phyloP scores from a whole-genome alignment of 2,113 vertebrate genomes.

The Numenius arquata region DNA sequence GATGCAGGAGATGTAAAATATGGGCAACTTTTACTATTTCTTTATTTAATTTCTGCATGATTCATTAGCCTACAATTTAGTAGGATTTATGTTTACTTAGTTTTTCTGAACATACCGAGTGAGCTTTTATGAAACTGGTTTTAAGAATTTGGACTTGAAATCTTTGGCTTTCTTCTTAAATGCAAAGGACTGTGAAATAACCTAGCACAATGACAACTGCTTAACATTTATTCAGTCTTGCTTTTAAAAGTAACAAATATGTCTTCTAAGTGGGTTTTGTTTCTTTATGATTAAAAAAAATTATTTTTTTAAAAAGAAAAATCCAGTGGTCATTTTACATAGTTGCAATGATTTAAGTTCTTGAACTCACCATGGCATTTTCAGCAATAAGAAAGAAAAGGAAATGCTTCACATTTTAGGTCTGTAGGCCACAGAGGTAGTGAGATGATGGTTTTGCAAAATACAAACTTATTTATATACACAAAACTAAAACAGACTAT shows the following conservation, averaged over 20 bases:
- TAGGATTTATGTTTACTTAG: background rate
- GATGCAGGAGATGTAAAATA: background rate
- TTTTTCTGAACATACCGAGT: background rate
- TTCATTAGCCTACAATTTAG: background rate
- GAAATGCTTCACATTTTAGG: background rate
- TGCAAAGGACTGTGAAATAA: background rate
- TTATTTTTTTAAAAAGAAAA: background rate
- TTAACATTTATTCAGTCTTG: background rate
- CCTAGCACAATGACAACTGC: background rate
- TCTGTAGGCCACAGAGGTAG: background rate
- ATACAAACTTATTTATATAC: background rate
- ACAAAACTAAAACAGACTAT: background rate
- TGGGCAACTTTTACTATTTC: background rate
- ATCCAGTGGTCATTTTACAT: background rate
- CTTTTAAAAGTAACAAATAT: background rate
- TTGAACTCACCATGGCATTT: background rate
- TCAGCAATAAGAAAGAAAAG: background rate
- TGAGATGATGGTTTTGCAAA: background rate
- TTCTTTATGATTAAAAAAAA: background rate
- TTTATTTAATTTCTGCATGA: background rate
- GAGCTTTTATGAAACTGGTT: background rate
- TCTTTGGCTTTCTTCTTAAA: background rate
- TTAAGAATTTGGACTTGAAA: background rate
- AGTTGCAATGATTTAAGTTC: background rate
- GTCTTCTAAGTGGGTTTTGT: fast-evolving